Evolutionary conservation across 2,113 vertebrate genomes (phyloP), one percentile per base, ranked within the genome.

Genomic region (Catharus fuscescens): DNA sequence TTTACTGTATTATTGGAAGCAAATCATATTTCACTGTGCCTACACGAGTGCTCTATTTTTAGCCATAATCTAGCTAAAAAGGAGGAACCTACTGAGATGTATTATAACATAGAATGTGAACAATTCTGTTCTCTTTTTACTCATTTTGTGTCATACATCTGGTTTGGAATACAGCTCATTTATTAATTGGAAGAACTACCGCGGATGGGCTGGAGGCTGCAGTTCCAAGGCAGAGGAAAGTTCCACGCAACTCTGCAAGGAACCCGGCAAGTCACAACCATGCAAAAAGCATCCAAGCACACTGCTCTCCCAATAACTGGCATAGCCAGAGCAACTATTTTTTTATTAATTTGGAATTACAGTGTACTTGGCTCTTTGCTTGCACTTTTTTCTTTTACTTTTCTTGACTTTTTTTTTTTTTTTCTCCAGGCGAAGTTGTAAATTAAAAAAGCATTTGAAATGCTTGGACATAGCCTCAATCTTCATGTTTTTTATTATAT

Each of bases 1-100:
- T 80, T 92, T 96, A 90, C 97, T 94, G 32, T 96, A 95, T 97
- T 97, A 96, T 97, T 98, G 97, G 96, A 97, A 97, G 95, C 97
- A 97, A 98, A 97, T 97, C 96, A 95, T 92, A 97, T 97, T 97
- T 97, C 95, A 93, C 94, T 85, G 91, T 98, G 97, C 97, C 95
- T 96, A 98, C 97, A 97, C 96, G 53, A 92, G 72, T 31, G 81
- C 80, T 96, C 97, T 98, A 98, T 97, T 97, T 97, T 98, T 98
- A 98, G 96, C 96, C 94, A 60, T 95, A 97, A 97, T 95, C 92
- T 96, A 94, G 94, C 94, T 96, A 92, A 97, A 92, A 96, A 91
- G 87, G 80, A 95, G 92, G 61, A 91, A 95, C 93, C 85, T 88
- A 91, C 82, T 81, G 89, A 89, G 90, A 90, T 94, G 91, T 93